phyloP scores from a whole-genome alignment of 2,797 vertebrate genomes.

The Tokudaia muenninki region DNA sequence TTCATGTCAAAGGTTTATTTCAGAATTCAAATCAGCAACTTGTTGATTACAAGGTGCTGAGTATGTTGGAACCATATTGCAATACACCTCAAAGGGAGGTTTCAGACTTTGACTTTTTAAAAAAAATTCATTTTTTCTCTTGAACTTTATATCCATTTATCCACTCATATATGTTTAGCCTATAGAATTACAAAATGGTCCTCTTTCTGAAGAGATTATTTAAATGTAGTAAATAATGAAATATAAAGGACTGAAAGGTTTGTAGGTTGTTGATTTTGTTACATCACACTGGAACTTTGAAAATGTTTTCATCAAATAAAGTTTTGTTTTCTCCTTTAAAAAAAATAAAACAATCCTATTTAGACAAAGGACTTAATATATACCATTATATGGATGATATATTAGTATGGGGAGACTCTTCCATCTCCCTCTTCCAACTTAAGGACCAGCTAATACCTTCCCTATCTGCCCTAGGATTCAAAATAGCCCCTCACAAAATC shows the following conservation, averaged over 20 bases:
- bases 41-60: constrained; percentile 75
- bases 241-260: constrained; percentile 82
- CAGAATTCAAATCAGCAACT: constrained; percentile 63
- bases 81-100: constrained; percentile 78
- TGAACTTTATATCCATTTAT: constrained; percentile 79
- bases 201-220: constrained; percentile 86
- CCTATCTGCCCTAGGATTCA: too few species aligned
- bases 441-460: too few species aligned
- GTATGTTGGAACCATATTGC: constrained; percentile 67
- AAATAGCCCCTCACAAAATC: too few species aligned
- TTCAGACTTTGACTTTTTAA: constrained; percentile 80
- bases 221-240: constrained; percentile 77
- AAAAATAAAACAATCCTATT: too few species aligned
- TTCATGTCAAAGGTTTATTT: constrained; percentile 59
- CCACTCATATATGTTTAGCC: constrained; percentile 60
- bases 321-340: constrained; percentile 87
- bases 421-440: too few species aligned
- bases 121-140: constrained; percentile 59
- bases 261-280: constrained; percentile 88
- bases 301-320: constrained; percentile 89
- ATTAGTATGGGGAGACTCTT: too few species aligned
- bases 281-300: constrained; percentile 86
- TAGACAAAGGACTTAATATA: too few species aligned
- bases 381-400: too few species aligned
- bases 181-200: constrained; percentile 77